phyloP scores from a whole-genome alignment of 2,113 vertebrate species.

The Proteles cristata region DNA sequence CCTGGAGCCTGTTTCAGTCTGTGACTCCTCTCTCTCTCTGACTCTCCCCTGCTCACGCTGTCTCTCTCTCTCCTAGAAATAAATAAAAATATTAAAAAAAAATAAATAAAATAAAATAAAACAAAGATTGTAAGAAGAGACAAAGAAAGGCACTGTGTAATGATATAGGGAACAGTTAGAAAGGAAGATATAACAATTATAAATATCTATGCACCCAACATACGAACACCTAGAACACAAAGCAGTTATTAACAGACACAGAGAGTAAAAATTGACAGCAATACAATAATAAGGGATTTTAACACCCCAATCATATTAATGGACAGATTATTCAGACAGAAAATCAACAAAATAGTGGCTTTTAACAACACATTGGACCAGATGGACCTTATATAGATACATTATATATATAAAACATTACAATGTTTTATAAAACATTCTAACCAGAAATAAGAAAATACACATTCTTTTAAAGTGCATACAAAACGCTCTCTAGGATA shows the following conservation, averaged over 20 bases:
- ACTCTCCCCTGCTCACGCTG: too few relatives aligned
- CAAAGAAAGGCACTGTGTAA: neutral
- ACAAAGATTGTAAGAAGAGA: neutral
- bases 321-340: neutral
- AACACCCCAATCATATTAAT: neutral
- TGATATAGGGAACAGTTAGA: neutral
- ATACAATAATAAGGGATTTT: neutral
- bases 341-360: neutral
- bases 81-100: too few relatives aligned
- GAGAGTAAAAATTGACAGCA: neutral
- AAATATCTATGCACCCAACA: neutral
- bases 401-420: neutral
- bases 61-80: too few relatives aligned
- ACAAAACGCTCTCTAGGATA: neutral
- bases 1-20: too few relatives aligned
- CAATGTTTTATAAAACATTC: neutral
- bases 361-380: neutral
- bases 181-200: neutral
- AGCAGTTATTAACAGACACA: neutral
- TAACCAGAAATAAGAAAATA: neutral
- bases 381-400: neutral
- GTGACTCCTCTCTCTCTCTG: too few relatives aligned
- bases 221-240: neutral
- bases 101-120: too few relatives aligned
- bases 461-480: neutral